These are phyloP conservation scores for Falco rusticolus DNA, from an alignment of 2,797 vertebrate genomes.

Conservation along the genomic window DNA sequence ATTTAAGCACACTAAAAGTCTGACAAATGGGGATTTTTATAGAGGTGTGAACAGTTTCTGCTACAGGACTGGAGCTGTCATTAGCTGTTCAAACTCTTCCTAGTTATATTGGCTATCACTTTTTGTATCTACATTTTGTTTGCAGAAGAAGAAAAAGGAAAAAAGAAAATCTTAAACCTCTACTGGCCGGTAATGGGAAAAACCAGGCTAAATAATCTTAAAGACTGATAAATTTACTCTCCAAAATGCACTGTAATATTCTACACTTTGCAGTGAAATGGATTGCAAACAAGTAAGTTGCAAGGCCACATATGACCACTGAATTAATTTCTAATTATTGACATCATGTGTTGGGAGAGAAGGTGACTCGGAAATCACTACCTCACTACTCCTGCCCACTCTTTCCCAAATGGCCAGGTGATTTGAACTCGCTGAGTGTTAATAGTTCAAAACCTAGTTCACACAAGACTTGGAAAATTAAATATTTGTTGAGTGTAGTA, in stretches of 20 bases:
- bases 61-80: background rate
- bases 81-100: background rate
- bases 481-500: background rate
- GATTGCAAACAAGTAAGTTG: background rate
- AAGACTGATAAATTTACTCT: background rate
- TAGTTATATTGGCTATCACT: background rate
- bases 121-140: background rate
- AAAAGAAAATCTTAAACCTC: background rate
- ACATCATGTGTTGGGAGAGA: background rate
- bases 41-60: background rate
- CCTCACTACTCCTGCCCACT: background rate
- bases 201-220: background rate
- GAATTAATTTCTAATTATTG: background rate
- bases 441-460: background rate
- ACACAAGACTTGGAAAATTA: background rate
- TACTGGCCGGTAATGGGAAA: background rate
- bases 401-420: background rate
- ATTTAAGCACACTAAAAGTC: background rate
- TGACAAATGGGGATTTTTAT: background rate
- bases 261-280: background rate
- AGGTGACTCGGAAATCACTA: background rate
- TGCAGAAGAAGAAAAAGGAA: background rate
- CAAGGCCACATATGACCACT: background rate
- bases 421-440: background rate
- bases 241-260: background rate